Evolutionary conservation across 2,797 vertebrate genomes (phyloP), one percentile per base, ranked within the genome.

Genomic region (Chaenodraco wilsoni): DNA sequence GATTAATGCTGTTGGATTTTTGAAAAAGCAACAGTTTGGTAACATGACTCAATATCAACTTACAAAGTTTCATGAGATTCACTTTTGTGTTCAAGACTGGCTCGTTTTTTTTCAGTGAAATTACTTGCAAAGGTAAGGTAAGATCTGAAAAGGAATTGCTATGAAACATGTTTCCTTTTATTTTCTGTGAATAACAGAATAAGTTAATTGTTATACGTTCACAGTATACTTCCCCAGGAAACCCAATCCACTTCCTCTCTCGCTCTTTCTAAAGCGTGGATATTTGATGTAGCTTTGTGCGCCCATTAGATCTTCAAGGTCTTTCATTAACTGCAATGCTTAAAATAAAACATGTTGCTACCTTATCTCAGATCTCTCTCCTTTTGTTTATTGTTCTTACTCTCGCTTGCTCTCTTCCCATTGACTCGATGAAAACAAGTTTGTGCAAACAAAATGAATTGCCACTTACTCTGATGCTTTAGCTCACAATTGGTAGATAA

Each of bases 391-490:
- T 72, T 69, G 66, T 50, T 61, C 66, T 79, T 41, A 17, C 55
- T 71, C 57, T 57, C 33, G 33, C 76, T 69, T 72, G 65, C 45
- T 72, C 64, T 65, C 46, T 48, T 64, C 64, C 52, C 63, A 31
- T 74, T 75, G 63, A 57, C 55, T 66, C 74, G 50, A 74, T 65
- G 44, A 64, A 82, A 83, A 79, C 67, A 72, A 67, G 61, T 78
- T 78, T 65, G 73, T 50, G 58, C 67, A 87, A 81, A 84, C 81
- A 84, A 72, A 86, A 74, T 56, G 33, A 85, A 82, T 84, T 86
- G 78, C 79, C 85, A 74, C 81, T 89, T 80, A 79, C 66, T 70
- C 55, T 52, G 61, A 78, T 72, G 78, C 69, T 59, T 62, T 65
- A 66, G 63, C 72, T 78, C 78, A 73, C 74, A 86, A 65, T 72